Conservation (phyloP, 1,140 invertebrate species). For the Orchesella cincta region DNA sequence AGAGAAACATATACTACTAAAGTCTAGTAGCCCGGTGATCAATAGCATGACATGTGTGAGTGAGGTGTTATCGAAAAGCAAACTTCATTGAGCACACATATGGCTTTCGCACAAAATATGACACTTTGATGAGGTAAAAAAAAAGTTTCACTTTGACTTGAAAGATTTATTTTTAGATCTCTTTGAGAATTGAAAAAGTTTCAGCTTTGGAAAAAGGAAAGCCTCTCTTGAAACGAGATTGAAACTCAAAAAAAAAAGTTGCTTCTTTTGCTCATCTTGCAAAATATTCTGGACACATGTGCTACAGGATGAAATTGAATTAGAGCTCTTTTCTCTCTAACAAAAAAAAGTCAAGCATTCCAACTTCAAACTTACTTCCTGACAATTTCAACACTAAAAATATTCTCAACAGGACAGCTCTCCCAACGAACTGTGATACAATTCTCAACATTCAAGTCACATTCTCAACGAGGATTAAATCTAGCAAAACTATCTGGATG, state of each 20-base stretch:
- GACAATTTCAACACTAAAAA: background rate
- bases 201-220: background rate
- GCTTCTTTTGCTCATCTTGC: background rate
- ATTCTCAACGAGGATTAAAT: background rate
- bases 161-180: constrained; percentile 10
- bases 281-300: background rate
- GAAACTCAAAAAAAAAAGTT: background rate
- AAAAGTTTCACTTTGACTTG: constrained; percentile 2
- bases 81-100: background rate
- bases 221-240: too few relatives aligned
- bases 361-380: background rate
- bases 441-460: background rate
- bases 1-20: background rate
- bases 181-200: background rate
- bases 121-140: constrained; percentile 11
- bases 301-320: background rate
- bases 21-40: background rate
- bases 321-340: too few relatives aligned
- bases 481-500: background rate
- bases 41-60: background rate
- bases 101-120: background rate
- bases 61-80: background rate
- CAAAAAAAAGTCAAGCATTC: background rate
- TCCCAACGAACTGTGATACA: background rate
- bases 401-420: background rate